These are phyloP conservation scores for Pseudanteris insignis DNA, from an alignment of 2,888 invertebrate genomes.

Conservation along the genomic window DNA sequence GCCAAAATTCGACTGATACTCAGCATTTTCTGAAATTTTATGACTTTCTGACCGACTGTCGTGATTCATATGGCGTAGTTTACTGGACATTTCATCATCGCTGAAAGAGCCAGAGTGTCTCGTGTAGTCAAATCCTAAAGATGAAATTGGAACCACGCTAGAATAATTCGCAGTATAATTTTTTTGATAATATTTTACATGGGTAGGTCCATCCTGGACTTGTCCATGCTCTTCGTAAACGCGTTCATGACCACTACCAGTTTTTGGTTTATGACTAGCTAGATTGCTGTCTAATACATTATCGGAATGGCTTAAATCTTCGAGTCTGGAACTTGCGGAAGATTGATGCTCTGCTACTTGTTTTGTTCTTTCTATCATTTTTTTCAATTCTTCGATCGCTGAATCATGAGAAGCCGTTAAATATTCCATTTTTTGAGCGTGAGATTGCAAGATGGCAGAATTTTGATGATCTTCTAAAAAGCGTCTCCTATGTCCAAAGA, in stretches of 20 bases:
- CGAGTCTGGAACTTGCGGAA: conserved; percentile 44
- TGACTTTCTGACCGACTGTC: background rate
- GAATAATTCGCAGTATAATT: conserved; percentile 56
- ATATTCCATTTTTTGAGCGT: conserved; percentile 2
- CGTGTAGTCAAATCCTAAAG: conserved; percentile 1
- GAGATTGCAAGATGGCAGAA: background rate
- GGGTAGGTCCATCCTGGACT: conserved; percentile 50
- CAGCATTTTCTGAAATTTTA: background rate
- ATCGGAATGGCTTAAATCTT: conserved; percentile 49
- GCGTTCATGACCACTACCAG: conserved; percentile 51
- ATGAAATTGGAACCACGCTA: conserved; percentile 1
- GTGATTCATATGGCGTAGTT: background rate
- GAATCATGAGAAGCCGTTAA: conserved; percentile 5
- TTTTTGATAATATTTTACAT: conserved; percentile 53
- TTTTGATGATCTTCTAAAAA: background rate
- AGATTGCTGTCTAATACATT: conserved; percentile 12
- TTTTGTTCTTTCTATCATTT: conserved; percentile 5
- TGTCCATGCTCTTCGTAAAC: conserved; percentile 56
- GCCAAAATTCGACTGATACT: conserved; percentile 8
- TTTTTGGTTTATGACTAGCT: conserved; percentile 43
- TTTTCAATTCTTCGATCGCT: conserved; percentile 13
- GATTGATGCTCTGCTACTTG: conserved; percentile 2
- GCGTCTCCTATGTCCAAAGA: background rate
- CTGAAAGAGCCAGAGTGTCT: conserved; percentile 2
- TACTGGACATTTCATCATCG: background rate